These are phyloP conservation scores for Drosophila meridiana DNA, from an alignment of 2,888 invertebrate species.

Conservation along the genomic window DNA sequence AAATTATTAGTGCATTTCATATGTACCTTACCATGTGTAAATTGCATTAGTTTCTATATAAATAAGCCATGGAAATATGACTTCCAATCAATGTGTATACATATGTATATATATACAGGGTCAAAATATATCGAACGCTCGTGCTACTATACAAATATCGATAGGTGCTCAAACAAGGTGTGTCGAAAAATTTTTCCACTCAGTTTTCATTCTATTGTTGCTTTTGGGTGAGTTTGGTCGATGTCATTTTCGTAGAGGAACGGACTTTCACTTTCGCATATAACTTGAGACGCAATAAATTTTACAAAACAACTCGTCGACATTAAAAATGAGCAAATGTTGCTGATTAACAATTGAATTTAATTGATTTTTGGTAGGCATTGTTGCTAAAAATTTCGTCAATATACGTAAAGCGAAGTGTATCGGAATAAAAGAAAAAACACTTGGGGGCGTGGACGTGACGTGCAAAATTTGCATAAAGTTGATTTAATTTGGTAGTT, in stretches of 20 bases:
- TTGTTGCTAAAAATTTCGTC: slow-evolving; percentile 23
- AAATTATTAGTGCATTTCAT: background rate
- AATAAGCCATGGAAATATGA: too few species aligned
- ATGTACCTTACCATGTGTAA: background rate
- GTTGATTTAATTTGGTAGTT: slow-evolving; percentile 34
- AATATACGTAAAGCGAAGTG: slow-evolving; percentile 39
- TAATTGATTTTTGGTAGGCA: slow-evolving; percentile 29
- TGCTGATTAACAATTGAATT: slow-evolving; percentile 23
- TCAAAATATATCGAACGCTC: background rate
- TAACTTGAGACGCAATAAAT: slow-evolving; percentile 61
- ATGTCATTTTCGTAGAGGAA: slow-evolving; percentile 38
- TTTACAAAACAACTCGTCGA: slow-evolving; percentile 7
- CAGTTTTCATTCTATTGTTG: slow-evolving; percentile 49
- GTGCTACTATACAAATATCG: background rate
- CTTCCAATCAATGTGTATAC: too few species aligned
- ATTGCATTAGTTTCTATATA: background rate
- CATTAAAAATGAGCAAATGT: slow-evolving; percentile 31
- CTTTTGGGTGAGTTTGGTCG: slow-evolving; percentile 63
- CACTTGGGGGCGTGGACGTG: slow-evolving; percentile 66
- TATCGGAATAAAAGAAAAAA: slow-evolving; percentile 34
- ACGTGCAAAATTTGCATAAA: slow-evolving; percentile 51
- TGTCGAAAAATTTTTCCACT: slow-evolving; percentile 32
- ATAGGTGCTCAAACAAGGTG: slow-evolving; percentile 15
- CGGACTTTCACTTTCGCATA: slow-evolving; percentile 55
- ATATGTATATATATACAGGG: background rate